Base-by-base conservation (phyloP, 2,113 vertebrate genomes). In the Chaetorhynchus papuensis region DNA sequence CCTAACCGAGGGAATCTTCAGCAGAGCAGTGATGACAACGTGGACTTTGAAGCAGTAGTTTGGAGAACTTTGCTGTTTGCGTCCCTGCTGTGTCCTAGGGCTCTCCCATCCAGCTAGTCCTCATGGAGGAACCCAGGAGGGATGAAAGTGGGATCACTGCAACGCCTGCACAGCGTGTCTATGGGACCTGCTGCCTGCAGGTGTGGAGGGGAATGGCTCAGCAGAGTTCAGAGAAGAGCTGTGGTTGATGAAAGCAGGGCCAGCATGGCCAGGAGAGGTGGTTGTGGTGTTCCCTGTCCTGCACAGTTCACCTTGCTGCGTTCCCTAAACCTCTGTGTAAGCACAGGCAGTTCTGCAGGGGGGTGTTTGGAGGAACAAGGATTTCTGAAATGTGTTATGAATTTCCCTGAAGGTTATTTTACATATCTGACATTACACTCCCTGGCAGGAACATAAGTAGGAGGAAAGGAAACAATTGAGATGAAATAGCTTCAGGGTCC, bases 391-490 rank as follows among this genome's bases (percentile, higher is more conserved):
- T 42, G 31, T 30, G 2, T 61, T 45, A 18, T 2, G 17, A 59
- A 45, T 69, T 77, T 54, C 64, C 24, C 54, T 63, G 71, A 75
- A 81, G 70, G 83, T 63, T 33, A 14, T 81, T 81, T 87, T 27
- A 39, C 0, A 0, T 37, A 42, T 49, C 65, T 90, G 74, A 74
- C 37, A 9, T 75, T 75, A 37, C 49, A 16, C 26, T 82, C 35
- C 33, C 33, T 88, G 82, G 56, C 79, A 84, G 77, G 77, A 87
- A 59, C 76, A 45, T 27, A 91, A 94, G 87, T 13, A 80, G 87
- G 84, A 93, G 81, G 77, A 81, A 89, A 91, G 52, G 56, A 96
- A 95, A 93, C 54, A 59, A 63, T 50, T 39, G 56, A 87, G 47
- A 75, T 86, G 30, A 94, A 94, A 95, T n/a, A 82, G 47, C 84